Evolutionary conservation across 23 tunicate genomes (phyloP).

Genomic region (Ascidia mentula): DNA sequence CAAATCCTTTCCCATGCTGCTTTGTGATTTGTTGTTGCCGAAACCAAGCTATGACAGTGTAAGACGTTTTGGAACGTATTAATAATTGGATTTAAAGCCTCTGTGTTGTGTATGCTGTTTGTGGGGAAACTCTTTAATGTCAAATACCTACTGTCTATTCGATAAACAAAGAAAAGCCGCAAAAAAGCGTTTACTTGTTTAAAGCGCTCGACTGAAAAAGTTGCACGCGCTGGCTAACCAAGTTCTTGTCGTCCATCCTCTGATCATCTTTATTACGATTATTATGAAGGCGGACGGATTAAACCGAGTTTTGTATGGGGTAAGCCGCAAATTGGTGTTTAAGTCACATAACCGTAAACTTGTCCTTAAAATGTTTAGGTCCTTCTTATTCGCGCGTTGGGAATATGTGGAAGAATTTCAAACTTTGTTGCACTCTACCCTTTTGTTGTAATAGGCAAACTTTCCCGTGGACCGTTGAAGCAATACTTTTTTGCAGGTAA

Average conservation of each 20-base stretch:
- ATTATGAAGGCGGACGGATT: neutral
- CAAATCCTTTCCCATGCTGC: slow-evolving; percentile 49
- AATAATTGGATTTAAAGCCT: too few relatives aligned
- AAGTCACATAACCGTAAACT: neutral
- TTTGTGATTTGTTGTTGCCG: slow-evolving; percentile 30
- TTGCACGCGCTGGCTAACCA: slow-evolving; percentile 19
- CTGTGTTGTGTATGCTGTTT: too few relatives aligned
- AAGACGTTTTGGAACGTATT: neutral
- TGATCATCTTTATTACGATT: neutral
- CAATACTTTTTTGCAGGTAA: too few relatives aligned
- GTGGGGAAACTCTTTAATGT: too few relatives aligned
- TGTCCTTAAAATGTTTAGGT: neutral
- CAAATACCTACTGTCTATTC: too few relatives aligned
- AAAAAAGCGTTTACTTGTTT: too few relatives aligned
- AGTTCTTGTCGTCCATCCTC: slow-evolving; percentile 10
- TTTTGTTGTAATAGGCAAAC: slow-evolving; percentile 2
- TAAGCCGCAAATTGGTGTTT: neutral
- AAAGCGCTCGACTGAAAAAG: neutral
- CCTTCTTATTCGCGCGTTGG: neutral
- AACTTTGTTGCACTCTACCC: slow-evolving; percentile 10
- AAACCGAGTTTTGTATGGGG: neutral
- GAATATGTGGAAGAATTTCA: neutral
- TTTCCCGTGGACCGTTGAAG: neutral
- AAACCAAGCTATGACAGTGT: slow-evolving; percentile 28
- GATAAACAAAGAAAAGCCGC: too few relatives aligned